phyloP scores from a whole-genome alignment of 1,140 invertebrate genomes.

The Magallana angulata region DNA sequence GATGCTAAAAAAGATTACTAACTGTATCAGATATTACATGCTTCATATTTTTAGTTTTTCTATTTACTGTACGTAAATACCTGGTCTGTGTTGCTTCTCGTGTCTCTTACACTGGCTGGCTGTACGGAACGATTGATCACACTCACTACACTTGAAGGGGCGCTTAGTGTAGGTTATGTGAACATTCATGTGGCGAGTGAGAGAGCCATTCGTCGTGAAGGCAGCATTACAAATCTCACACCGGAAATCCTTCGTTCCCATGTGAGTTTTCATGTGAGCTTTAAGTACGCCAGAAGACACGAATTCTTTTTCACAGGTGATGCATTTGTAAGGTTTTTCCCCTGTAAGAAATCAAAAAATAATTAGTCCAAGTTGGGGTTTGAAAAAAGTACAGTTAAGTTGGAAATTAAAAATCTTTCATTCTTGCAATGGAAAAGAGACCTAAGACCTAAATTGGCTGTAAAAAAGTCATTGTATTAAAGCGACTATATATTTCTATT shows the following conservation, averaged over 20 bases:
- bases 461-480: too few species aligned
- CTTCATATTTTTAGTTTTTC: too few species aligned
- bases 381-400: too few species aligned
- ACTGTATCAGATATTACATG: neutral
- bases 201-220: constrained; percentile 78
- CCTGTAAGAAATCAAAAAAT: constrained; percentile 52
- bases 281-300: constrained; percentile 75
- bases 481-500: too few species aligned
- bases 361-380: too few species aligned
- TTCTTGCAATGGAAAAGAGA: too few species aligned
- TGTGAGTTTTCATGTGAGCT: constrained; percentile 78
- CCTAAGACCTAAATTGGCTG: too few species aligned
- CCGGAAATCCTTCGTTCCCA: constrained; percentile 72
- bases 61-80: constrained; percentile 1
- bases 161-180: constrained; percentile 68
- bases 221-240: constrained; percentile 76
- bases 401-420: too few species aligned
- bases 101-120: constrained; percentile 79
- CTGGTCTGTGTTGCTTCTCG: constrained; percentile 73
- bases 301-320: constrained; percentile 75
- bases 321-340: constrained; percentile 76
- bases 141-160: constrained; percentile 79
- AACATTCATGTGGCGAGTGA: constrained; percentile 76
- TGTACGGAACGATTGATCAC: constrained; percentile 80
- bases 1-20: too few species aligned